These are phyloP conservation scores for Ceriagrion tenellum DNA, from an alignment of 2,888 invertebrate genomes.

Conservation along the genomic window DNA sequence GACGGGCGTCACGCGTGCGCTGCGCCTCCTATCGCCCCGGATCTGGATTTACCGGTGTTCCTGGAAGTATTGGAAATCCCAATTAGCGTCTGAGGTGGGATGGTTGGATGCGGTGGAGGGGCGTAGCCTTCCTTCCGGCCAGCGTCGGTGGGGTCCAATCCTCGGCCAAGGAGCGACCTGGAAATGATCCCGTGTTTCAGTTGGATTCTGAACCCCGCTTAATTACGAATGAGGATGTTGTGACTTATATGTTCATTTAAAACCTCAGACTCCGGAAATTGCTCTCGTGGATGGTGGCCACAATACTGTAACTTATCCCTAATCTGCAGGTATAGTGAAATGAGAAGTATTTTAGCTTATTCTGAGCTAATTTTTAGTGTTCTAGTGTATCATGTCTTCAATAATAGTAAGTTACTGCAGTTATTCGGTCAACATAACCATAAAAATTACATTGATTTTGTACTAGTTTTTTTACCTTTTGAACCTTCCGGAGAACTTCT, in stretches of 20 bases:
- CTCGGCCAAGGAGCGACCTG: background rate
- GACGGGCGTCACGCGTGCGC: background rate
- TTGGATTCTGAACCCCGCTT: background rate
- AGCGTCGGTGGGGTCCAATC: background rate
- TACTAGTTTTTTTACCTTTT: too few relatives aligned
- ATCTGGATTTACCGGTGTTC: background rate
- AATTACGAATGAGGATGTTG: background rate
- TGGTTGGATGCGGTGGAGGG: background rate
- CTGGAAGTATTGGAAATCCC: conserved; percentile 3
- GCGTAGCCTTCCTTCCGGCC: background rate
- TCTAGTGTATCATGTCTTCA: too few relatives aligned
- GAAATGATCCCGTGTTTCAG: background rate
- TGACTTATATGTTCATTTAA: background rate
- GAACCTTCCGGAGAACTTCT: too few relatives aligned
- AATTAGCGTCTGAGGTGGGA: background rate
- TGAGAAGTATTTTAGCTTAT: too few relatives aligned
- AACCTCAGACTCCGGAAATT: too few relatives aligned
- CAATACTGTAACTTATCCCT: too few relatives aligned
- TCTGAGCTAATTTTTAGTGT: too few relatives aligned
- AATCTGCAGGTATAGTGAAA: too few relatives aligned
- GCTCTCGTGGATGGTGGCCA: too few relatives aligned
- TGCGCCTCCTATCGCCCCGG: background rate
- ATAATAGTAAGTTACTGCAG: too few relatives aligned
- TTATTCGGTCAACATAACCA: too few relatives aligned
- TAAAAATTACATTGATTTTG: too few relatives aligned